phyloP scores from a whole-genome alignment of 1,140 invertebrate species.

The Papilio glaucus region DNA sequence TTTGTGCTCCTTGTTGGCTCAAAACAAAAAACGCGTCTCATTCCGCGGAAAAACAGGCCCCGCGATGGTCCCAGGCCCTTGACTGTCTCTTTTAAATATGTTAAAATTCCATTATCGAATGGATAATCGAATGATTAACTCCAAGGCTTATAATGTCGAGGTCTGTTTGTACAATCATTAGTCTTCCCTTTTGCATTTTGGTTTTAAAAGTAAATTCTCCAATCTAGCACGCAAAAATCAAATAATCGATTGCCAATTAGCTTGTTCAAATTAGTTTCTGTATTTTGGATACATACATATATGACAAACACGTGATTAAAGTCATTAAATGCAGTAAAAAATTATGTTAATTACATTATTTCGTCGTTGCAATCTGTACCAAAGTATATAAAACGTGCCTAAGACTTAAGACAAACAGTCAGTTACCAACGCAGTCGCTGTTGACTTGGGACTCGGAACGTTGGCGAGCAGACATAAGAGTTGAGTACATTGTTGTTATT shows the following conservation, averaged over 20 bases:
- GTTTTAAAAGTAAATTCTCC: no score
- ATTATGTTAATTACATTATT: not conserved
- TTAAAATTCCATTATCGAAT: no score
- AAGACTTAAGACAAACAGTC: not conserved
- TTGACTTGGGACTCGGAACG: not conserved
- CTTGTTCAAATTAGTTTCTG: not conserved
- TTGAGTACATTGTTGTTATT: not conserved
- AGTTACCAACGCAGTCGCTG: constrained; percentile 1
- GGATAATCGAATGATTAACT: no score
- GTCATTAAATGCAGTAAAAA: not conserved
- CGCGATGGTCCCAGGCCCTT: no score
- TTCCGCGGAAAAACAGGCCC: no score
- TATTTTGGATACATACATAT: not conserved
- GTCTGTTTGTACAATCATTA: no score
- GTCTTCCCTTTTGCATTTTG: no score
- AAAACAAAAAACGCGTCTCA: no score
- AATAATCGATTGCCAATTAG: not conserved
- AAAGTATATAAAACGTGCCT: not conserved
- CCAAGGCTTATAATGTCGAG: no score
- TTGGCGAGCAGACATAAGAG: not conserved
- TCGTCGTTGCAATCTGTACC: not conserved
- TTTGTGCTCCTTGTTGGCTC: no score
- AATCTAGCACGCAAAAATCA: not conserved
- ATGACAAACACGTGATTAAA: no score
- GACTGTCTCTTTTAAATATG: no score